A percentile compares a stretch with the other conserved stretches of the same genome.
Evolutionary conservation across 2,888 invertebrate species (phyloP).

Genomic region (Antitype chi): DNA sequence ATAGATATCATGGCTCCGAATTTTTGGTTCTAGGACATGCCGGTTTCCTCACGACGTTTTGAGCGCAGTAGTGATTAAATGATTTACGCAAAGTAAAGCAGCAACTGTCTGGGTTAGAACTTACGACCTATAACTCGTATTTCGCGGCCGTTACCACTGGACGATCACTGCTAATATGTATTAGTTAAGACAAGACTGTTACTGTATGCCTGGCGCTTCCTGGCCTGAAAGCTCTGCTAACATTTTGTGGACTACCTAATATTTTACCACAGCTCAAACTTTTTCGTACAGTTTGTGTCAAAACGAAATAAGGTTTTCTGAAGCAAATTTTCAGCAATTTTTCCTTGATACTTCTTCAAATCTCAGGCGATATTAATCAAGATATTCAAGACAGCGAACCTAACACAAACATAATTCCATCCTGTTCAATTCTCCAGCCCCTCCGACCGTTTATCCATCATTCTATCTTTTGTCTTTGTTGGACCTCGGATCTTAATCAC

Average conservation of each 20-base stretch:
- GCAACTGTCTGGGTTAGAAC: too few relatives aligned
- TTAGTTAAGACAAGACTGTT: neutral
- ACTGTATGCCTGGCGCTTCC: neutral
- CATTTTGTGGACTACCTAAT: neutral
- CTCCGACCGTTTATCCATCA: constrained; percentile 60
- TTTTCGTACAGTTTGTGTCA: neutral
- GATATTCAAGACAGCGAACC: constrained; percentile 24
- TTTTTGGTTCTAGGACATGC: too few relatives aligned
- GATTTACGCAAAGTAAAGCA: too few relatives aligned
- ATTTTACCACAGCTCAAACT: neutral
- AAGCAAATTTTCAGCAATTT: neutral
- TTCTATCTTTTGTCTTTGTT: constrained; percentile 58
- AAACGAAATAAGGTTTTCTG: neutral
- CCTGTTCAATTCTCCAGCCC: constrained; percentile 41
- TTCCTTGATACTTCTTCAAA: neutral
- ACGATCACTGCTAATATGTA: too few relatives aligned
- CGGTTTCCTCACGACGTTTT: too few relatives aligned
- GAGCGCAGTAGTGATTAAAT: too few relatives aligned
- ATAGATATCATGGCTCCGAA: too few relatives aligned
- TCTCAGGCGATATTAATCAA: constrained; percentile 38
- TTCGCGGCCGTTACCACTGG: too few relatives aligned
- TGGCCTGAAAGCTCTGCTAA: neutral
- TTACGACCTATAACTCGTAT: too few relatives aligned
- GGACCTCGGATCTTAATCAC: constrained; percentile 62
- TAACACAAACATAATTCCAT: constrained; percentile 55